A percentile compares a stretch with the other conserved stretches of the same genome.
Conservation (phyloP, 1,140 invertebrate species). For the Pteromalus puparum region DNA sequence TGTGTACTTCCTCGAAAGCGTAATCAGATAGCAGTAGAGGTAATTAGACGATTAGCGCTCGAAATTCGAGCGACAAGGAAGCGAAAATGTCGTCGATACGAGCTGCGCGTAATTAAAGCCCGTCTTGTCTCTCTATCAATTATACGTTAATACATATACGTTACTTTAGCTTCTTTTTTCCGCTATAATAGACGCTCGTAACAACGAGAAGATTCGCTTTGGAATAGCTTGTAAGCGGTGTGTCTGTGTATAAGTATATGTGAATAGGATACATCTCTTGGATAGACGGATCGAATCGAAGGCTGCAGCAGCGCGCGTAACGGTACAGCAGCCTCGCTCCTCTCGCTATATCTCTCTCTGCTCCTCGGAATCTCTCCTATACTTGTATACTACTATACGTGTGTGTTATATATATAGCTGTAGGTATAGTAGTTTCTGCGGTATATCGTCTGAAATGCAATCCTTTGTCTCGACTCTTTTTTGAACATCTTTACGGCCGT, state of each 20-base stretch:
- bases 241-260: no score
- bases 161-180: no score
- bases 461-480: conserved; percentile 1
- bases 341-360: background rate
- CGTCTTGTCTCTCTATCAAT: background rate
- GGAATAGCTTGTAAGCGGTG: no score
- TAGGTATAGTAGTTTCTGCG: background rate
- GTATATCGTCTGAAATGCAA: background rate
- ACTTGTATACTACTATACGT: no score
- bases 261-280: background rate
- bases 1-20: no score
- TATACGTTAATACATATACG: background rate
- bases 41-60: no score
- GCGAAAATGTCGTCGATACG: no score
- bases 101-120: no score
- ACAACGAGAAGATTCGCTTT: background rate
- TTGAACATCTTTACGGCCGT: background rate
- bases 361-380: background rate
- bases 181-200: no score
- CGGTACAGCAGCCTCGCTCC: background rate
- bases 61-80: no score
- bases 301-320: background rate
- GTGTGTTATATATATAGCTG: no score
- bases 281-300: conserved; percentile 2
- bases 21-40: background rate